A percentile compares a stretch with the other conserved stretches of the same genome.
Conservation (phyloP, 2,797 vertebrate species). For the Alfaro cultratus region DNA sequence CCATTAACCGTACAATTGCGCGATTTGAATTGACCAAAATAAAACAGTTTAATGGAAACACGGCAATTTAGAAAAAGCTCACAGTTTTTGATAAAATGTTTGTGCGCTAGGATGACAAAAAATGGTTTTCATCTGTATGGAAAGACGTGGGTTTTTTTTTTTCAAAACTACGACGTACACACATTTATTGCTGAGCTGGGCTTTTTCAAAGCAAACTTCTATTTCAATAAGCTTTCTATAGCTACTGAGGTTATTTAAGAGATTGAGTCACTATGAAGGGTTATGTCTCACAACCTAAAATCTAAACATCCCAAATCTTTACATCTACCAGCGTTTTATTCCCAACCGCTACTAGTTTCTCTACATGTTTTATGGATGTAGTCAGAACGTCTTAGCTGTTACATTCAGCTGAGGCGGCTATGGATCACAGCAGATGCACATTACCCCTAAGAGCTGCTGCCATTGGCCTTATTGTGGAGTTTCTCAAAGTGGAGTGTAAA, state of each 20-base stretch:
- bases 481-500: constrained; percentile 57
- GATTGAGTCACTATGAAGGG: not conserved
- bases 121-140: no score
- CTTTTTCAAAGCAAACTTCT: not conserved
- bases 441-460: constrained; percentile 51
- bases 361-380: not conserved
- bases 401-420: no score
- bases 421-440: no score
- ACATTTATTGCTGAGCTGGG: not conserved
- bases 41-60: no score
- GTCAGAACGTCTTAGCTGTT: not conserved
- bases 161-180: no score
- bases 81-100: no score
- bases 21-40: no score
- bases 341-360: not conserved
- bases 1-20: no score
- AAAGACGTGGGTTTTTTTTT: no score
- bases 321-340: not conserved
- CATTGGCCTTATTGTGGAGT: constrained; percentile 60
- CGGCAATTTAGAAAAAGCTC: no score
- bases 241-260: not conserved
- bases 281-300: not conserved
- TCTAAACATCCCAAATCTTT: not conserved
- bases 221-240: not conserved
- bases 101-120: no score